Conservation (phyloP, 2,888 invertebrate genomes). For the Epistrophe eligans region DNA sequence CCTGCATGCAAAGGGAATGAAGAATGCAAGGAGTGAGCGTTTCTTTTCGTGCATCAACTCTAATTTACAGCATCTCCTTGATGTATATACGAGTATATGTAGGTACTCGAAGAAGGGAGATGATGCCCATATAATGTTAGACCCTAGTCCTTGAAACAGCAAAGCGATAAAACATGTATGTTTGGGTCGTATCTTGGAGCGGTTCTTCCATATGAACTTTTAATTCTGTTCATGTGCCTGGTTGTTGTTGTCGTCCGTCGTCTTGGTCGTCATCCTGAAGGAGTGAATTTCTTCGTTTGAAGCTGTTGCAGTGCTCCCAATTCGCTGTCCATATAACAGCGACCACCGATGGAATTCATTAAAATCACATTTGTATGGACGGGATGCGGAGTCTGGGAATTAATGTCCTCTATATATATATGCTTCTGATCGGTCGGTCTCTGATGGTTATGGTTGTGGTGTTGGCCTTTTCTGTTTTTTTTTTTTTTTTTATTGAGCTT, state of each 20-base stretch:
- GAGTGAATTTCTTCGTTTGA: slow-evolving; percentile 69
- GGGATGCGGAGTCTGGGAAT: slow-evolving; percentile 63
- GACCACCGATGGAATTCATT: slow-evolving; percentile 67
- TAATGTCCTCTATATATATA: slow-evolving; percentile 40
- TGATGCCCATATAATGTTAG: background rate
- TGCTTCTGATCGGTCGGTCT: slow-evolving; percentile 50
- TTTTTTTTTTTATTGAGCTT: slow-evolving; percentile 11
- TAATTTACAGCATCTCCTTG: slow-evolving; percentile 72
- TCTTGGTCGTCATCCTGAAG: slow-evolving; percentile 22
- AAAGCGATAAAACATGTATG: slow-evolving; percentile 69
- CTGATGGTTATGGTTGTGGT: slow-evolving; percentile 29
- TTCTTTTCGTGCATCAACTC: slow-evolving; percentile 67
- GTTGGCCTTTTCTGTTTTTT: slow-evolving; percentile 61
- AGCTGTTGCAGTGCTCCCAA: slow-evolving; percentile 68
- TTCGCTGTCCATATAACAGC: slow-evolving; percentile 56
- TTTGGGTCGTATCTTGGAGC: slow-evolving; percentile 2
- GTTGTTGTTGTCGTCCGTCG: background rate
- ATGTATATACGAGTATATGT: background rate
- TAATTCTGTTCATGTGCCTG: slow-evolving; percentile 27
- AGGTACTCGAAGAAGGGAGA: slow-evolving; percentile 14
- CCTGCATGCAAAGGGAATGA: background rate
- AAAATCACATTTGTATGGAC: slow-evolving; percentile 74
- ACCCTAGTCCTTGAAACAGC: slow-evolving; percentile 35
- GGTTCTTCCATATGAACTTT: slow-evolving; percentile 31
- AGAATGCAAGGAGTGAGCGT: slow-evolving; percentile 14